Conservation (phyloP, 2,888 invertebrate genomes). For the Nomada goodeniana region DNA sequence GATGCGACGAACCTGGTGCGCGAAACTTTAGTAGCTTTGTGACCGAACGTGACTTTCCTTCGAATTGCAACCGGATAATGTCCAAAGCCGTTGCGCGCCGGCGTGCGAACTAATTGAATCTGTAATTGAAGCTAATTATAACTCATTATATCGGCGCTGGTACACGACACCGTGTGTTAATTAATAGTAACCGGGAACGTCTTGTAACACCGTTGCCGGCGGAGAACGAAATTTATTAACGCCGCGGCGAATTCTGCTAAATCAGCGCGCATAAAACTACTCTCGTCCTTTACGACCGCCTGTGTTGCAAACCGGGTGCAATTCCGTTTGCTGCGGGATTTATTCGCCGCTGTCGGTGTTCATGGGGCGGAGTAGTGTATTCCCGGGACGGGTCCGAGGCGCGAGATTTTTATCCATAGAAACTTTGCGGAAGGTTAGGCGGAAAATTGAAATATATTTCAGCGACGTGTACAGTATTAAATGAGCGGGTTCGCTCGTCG, state of each 20-base stretch:
- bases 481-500: too few relatives aligned
- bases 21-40: neutral
- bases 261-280: neutral
- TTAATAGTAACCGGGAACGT: constrained; percentile 21
- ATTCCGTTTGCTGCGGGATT: neutral
- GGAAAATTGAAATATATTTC: too few relatives aligned
- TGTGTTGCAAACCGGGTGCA: neutral
- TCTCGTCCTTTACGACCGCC: neutral
- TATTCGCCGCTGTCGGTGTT: constrained; percentile 2
- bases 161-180: constrained; percentile 18
- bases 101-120: constrained; percentile 29
- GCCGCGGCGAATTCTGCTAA: neutral
- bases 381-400: neutral
- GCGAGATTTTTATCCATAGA: neutral
- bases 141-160: constrained; percentile 14
- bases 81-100: neutral
- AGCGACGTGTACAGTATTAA: too few relatives aligned
- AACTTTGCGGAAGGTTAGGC: too few relatives aligned
- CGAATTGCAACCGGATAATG: neutral
- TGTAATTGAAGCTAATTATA: constrained; percentile 30
- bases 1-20: constrained; percentile 1
- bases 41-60: neutral
- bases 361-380: neutral
- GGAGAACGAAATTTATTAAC: constrained; percentile 20
- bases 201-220: neutral